Evolutionary conservation across 2,113 vertebrate genomes (phyloP), one percentile per base, ranked within the genome.

Genomic region (Paradoxurus hermaphroditus): DNA sequence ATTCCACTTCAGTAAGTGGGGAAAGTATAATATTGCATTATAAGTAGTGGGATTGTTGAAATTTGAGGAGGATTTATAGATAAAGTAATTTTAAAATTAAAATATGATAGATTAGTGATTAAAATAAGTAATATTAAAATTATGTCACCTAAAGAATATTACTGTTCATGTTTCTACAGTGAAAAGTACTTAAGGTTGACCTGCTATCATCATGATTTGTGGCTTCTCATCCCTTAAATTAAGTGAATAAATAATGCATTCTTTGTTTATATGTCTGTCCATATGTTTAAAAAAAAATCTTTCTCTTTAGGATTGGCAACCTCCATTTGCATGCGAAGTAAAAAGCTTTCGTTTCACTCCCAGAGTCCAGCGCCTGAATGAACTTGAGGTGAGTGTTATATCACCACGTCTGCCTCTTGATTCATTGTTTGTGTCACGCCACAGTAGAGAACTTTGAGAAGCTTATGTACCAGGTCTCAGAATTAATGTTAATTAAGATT

Each of bases 251-350:
- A 83, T 83, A 62, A 88, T 62, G 10, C 4, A 39, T 78, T 83
- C 19, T 46, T 97, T 92, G 65, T 12, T 91, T 86, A 62, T 36
- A 59, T 51, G 36, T n/a, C 41, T 72, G 21, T n/a, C n/a, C n/a
- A n/a, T 78, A 44, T 79, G 46, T 95, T 92, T 90, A 90, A 94
- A 27, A 78, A 73, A 78, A 39, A 14, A 63, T 77, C 62, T 86
- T 94, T 86, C 68, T 97, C 2, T 92, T 95, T 98, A 99, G 99
- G 99, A 99, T 97, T 99, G 99, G 99, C 99, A 99, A 95, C 99
- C 99, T 98, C 99, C 99, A 4, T 99, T 99, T 98, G 99, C 99
- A 53, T 99, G 99, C 92, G 99, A 99, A 97, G 99, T 99, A 12
- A 99, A 99, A 92, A 99, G 99, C 97, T 99, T 99, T 98, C 99